These are phyloP conservation scores for Perdix hodgsoniae DNA, from an alignment of 2,797 vertebrate genomes.

Conservation along the genomic window DNA sequence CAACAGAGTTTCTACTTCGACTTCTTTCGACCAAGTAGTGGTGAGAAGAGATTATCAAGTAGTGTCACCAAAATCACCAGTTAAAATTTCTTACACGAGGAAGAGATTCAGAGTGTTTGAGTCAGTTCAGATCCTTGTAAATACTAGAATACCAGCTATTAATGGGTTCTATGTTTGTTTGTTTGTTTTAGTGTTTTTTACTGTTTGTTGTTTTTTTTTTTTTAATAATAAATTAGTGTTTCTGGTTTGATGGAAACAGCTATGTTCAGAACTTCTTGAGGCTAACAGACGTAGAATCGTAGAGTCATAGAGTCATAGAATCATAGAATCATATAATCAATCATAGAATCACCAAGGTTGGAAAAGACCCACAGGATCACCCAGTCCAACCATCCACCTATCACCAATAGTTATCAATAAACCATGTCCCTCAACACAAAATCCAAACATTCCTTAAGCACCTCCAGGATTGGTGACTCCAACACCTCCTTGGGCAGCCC, in stretches of 20 bases:
- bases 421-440: no score
- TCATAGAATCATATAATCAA: no score
- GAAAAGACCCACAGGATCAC: no score
- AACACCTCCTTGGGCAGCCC: no score
- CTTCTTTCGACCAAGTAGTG: not conserved
- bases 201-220: no score
- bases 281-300: not conserved
- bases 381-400: no score
- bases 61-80: not conserved
- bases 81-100: not conserved
- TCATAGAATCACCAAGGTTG: no score
- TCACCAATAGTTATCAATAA: no score
- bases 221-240: not conserved
- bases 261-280: not conserved
- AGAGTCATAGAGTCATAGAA: no score
- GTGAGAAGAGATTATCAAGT: not conserved
- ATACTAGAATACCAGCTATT: accelerated
- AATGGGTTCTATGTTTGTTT: not conserved
- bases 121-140: not conserved
- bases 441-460: no score
- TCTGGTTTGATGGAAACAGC: not conserved
- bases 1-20: not conserved
- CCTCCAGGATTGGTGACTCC: no score
- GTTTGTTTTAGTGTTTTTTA: no score
- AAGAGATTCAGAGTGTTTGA: accelerated